phyloP scores from a whole-genome alignment of 2,113 vertebrate genomes.

The Hiodon alosoides region DNA sequence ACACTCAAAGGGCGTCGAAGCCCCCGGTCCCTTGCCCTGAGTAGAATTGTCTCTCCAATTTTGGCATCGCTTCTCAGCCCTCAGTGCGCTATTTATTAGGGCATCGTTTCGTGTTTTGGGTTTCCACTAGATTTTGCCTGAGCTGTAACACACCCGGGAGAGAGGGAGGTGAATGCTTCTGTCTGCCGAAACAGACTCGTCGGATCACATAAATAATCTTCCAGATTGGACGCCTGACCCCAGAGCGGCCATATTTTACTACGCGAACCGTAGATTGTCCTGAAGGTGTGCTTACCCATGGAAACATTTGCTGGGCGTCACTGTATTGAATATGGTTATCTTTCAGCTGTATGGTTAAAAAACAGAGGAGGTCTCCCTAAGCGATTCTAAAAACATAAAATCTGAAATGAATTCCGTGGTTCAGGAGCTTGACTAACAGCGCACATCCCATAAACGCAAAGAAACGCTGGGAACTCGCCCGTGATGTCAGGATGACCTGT shows the following conservation, averaged over 20 bases:
- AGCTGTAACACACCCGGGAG: too few species aligned
- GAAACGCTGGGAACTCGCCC: not conserved
- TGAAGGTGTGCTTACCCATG: too few species aligned
- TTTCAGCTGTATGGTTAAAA: not conserved
- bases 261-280: too few species aligned
- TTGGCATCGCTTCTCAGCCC: conserved; percentile 41
- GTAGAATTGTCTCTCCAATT: conserved; percentile 51
- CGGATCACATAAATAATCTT: too few species aligned
- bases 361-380: not conserved
- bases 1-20: too few species aligned
- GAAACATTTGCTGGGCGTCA: too few species aligned
- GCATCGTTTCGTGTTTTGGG: conserved; percentile 54
- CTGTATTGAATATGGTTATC: too few species aligned
- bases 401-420: not conserved
- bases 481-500: conserved; percentile 10
- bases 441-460: conserved; percentile 1
- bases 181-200: too few species aligned
- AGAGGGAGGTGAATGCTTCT: too few species aligned
- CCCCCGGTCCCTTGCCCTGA: conserved; percentile 24
- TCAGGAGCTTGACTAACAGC: not conserved
- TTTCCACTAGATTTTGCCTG: conserved; percentile 20
- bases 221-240: too few species aligned
- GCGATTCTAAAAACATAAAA: too few species aligned
- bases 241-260: too few species aligned
- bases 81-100: conserved; percentile 61